Evolutionary conservation across 2,888 invertebrate genomes (phyloP), one percentile per base, ranked within the genome.

Genomic region (Epinotia ramella): DNA sequence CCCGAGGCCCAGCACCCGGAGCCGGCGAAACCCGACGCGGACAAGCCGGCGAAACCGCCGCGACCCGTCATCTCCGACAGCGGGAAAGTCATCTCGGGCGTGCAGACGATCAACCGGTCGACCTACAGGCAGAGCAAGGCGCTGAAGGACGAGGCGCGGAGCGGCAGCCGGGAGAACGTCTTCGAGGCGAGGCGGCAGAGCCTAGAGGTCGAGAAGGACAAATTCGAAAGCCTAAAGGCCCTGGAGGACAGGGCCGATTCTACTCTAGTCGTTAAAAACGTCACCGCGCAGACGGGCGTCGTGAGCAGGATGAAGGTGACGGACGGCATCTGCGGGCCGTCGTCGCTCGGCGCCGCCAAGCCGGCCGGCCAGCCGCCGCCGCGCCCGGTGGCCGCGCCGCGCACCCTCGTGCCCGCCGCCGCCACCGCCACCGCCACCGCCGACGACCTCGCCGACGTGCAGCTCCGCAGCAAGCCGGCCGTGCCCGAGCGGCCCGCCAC

Each of bases 401-500:
- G 95, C 66, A 93, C 94, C 24, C 81, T 91, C 65, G 78, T 90
- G 77, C 91, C 91, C 20, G 80, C 77, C 56, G 53, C 77, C 9
- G 24, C 24, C 24, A 24, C 24, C 24, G 24, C 24, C 24, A 2
- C 24, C 24, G 24, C 24, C 24, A 3, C 24, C 3, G 77, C 84
- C 78, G 87, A 85, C 18, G 85, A 85, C 18, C 87, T 86, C 33
- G 89, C 83, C 49, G 89, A 88, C 64, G 95, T 96, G 63, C 95
- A 94, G 84, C 86, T 96, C 79, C 94, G 96, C 40, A 93, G 95
- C 86, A 98, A 98, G 89, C 98, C 98, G 7, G 97, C 96, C 69
- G 96, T 98, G 80, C 98, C 98, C 68, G 97, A 97, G 88, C 95
- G 98, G 73, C 97, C 97, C 67, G 96, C 96, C 59, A 96, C 96